Evolutionary conservation across 2,113 vertebrate species (phyloP).

Genomic region (Ceuthmochares aereus): DNA sequence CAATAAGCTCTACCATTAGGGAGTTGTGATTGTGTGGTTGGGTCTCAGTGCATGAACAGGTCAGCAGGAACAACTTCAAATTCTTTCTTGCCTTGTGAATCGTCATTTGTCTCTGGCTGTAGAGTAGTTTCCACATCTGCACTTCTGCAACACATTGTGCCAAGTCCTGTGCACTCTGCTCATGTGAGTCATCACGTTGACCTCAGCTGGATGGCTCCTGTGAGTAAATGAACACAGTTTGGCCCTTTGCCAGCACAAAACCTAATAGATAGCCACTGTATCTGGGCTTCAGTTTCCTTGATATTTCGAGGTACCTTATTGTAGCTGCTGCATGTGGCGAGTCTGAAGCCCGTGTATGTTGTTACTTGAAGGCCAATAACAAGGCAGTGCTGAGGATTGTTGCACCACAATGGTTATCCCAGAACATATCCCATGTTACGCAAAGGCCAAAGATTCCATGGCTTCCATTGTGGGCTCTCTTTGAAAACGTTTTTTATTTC

Average conservation of each 20-base stretch:
- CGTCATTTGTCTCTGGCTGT: not conserved
- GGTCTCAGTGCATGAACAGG: not conserved
- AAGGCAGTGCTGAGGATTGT: constrained; percentile 36
- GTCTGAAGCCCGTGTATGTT: not conserved
- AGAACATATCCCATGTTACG: constrained; percentile 51
- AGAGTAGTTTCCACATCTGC: constrained; percentile 65
- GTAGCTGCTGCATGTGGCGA: constrained; percentile 45
- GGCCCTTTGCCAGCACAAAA: not conserved
- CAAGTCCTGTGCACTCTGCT: constrained; percentile 44
- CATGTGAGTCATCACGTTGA: not conserved
- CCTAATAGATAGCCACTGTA: not conserved
- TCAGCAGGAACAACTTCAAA: constrained; percentile 7
- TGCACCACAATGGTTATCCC: constrained; percentile 28
- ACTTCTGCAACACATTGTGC: not conserved
- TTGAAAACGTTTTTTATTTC: constrained; percentile 67
- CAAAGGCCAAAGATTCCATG: constrained; percentile 66
- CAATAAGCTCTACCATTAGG: not conserved
- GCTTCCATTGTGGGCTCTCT: constrained; percentile 65
- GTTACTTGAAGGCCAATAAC: not conserved
- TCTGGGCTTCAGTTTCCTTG: constrained; percentile 39
- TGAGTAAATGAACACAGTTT: not conserved
- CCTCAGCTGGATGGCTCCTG: constrained; percentile 42
- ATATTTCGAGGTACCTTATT: constrained; percentile 39
- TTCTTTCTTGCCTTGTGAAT: not conserved
- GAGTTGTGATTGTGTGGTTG: not conserved